phyloP scores from a whole-genome alignment of 2,113 vertebrate species.

The Haplochromis vanheusdeni region DNA sequence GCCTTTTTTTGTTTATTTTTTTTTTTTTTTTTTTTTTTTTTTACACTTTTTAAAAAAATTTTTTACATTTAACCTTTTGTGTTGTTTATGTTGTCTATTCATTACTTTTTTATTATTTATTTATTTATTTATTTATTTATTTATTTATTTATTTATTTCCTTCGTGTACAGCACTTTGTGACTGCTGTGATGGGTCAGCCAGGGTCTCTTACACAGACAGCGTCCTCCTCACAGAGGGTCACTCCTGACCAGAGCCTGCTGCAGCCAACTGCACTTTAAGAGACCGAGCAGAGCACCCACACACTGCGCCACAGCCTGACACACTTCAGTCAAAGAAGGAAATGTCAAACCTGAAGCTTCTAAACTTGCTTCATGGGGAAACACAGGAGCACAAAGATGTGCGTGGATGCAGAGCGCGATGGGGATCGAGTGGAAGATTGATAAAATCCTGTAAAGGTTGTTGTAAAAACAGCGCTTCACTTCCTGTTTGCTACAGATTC shows the following conservation, averaged over 20 bases:
- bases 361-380: background rate
- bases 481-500: background rate
- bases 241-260: background rate
- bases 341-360: background rate
- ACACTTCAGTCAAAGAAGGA: background rate
- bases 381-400: background rate
- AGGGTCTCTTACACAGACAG: background rate
- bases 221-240: background rate
- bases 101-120: background rate
- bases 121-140: background rate
- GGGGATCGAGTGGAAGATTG: background rate
- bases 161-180: background rate
- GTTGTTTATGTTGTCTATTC: background rate
- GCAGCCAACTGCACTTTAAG: background rate
- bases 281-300: background rate
- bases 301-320: background rate
- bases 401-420: background rate
- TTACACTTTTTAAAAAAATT: rapidly evolving
- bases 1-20: no score
- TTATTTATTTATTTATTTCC: background rate
- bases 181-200: background rate
- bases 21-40: no score
- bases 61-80: background rate
- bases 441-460: background rate
- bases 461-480: background rate